These are phyloP conservation scores for Hymenopus coronatus DNA, from an alignment of 2,888 invertebrate species.

Conservation along the genomic window DNA sequence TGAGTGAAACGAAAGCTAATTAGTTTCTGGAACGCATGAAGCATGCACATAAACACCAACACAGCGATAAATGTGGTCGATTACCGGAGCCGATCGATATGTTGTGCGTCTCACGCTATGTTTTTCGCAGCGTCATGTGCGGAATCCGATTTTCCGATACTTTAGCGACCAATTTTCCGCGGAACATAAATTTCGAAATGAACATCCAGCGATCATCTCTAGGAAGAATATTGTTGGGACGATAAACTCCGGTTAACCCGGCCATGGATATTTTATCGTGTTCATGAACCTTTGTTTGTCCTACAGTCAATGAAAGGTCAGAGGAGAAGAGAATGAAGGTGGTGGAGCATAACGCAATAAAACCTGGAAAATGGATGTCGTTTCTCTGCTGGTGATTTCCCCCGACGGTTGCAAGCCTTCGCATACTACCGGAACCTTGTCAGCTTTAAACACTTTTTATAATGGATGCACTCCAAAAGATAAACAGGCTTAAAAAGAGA, in stretches of 20 bases:
- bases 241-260: not conserved
- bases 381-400: not conserved
- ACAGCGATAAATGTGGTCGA: not conserved
- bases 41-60: not conserved
- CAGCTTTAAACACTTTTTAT: not conserved
- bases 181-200: not conserved
- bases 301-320: not conserved
- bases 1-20: not conserved
- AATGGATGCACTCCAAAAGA: not conserved
- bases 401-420: not conserved
- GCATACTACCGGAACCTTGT: not conserved
- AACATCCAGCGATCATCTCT: not conserved
- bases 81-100: not conserved
- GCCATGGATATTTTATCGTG: not conserved
- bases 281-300: not conserved
- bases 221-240: not conserved
- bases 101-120: not conserved
- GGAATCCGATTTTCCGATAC: not conserved
- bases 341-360: not conserved
- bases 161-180: not conserved
- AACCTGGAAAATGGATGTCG: not conserved
- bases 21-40: not conserved
- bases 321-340: not conserved
- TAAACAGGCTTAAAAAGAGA: not conserved
- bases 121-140: not conserved